Base-by-base conservation (phyloP, 2,113 vertebrate genomes). In the Thinocorus orbignyianus region DNA sequence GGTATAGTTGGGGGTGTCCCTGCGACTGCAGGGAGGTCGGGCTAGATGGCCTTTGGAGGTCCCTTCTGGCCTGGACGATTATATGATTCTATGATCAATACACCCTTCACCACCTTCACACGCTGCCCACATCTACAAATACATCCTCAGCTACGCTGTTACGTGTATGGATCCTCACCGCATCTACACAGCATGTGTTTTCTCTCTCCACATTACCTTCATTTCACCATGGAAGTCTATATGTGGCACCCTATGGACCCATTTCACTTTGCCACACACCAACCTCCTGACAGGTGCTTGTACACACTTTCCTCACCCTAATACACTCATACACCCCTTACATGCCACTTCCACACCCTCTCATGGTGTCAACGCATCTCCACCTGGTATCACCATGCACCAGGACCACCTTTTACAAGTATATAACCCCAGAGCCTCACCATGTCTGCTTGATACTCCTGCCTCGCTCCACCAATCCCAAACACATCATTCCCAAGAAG, bases 271-370 rank as follows among this genome's bases (percentile, higher is more conserved):
- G 3, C 30, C 19, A 3, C 35, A 72, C 49, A 39, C 7, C 81
- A 65, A 28, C 6, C 39, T 55, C 62, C 83, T n/a, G 33, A 17
- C 7, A 11, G 24, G 13, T 1, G 3, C 19, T 52, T 78, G 30
- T 42, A 18, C 41, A 35, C 22, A 26, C 30, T 17, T 37, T 49
- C 46, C 48, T 62, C 61, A n/a, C 26, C 37, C 39, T 5, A 52
- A 39, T 11, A 15, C 20, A 13, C 23, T 8, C 49, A 30, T 3
- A 64, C 9, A 9, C 13, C 26, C 9, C 51, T 68, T 4, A 9
- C 49, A 23, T 0, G 9, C 33, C 0, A 0, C n/a, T 62, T 77
- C 26, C 25, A 42, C 2, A 4, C 0, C 3, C 17, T 57, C 23
- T 86, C 57, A 42, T 13, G 39, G 18, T 12, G 78, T 54, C 46